phyloP scores from a whole-genome alignment of 2,888 invertebrate species.

The Melinaea marsaeus region DNA sequence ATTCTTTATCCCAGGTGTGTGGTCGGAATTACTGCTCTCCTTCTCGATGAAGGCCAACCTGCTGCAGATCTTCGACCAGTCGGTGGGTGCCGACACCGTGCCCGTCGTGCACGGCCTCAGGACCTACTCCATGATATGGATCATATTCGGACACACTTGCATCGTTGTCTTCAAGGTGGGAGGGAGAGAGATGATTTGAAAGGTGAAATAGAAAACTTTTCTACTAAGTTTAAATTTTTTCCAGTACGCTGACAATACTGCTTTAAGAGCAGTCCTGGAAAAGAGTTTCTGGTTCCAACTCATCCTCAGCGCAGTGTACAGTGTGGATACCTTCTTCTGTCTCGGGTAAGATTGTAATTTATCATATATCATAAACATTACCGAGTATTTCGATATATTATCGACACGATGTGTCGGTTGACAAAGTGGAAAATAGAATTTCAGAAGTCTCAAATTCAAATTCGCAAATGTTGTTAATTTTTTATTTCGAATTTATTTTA shows the following conservation, averaged over 20 bases:
- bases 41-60: constrained; percentile 88
- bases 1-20: constrained; percentile 65
- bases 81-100: constrained; percentile 88
- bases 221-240: constrained; percentile 21
- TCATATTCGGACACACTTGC: constrained; percentile 85
- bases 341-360: constrained; percentile 66
- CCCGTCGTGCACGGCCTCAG: constrained; percentile 85
- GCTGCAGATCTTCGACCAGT: constrained; percentile 87
- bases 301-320: constrained; percentile 87
- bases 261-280: constrained; percentile 81
- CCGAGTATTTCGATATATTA: background rate
- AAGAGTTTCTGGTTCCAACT: constrained; percentile 89
- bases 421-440: no score
- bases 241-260: constrained; percentile 88
- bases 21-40: constrained; percentile 84
- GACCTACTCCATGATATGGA: constrained; percentile 83
- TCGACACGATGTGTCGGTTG: no score
- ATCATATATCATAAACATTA: background rate
- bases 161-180: constrained; percentile 85
- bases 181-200: background rate
- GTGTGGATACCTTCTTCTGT: constrained; percentile 91
- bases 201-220: constrained; percentile 6
- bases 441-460: no score
- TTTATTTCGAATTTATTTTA: no score
- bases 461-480: no score